Conservation (phyloP, 2,113 vertebrate species). For the cat (Felis catus) region F.catus_Fca126_mat1.0 CM031425.1:3753501-3754000, state of each 20-base stretch:
- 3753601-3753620: neutral
- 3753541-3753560: neutral
- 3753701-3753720: neutral
- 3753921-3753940: too few species aligned
- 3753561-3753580: accelerated
- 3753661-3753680: neutral
- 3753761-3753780: neutral
- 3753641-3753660: neutral
- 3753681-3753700: neutral
- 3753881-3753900: neutral
- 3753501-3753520: neutral
- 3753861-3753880: neutral
- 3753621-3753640: accelerated
- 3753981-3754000: neutral
- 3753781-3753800: neutral
- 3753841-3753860: neutral
- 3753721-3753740: neutral
- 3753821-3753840: neutral
- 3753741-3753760: accelerated
- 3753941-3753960: neutral
- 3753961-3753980: neutral
- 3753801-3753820: accelerated
- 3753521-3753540: neutral
- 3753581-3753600: neutral
- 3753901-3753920: neutral